Base-by-base conservation (phyloP, 2,113 vertebrate genomes). In the Platichthys flesus region DNA sequence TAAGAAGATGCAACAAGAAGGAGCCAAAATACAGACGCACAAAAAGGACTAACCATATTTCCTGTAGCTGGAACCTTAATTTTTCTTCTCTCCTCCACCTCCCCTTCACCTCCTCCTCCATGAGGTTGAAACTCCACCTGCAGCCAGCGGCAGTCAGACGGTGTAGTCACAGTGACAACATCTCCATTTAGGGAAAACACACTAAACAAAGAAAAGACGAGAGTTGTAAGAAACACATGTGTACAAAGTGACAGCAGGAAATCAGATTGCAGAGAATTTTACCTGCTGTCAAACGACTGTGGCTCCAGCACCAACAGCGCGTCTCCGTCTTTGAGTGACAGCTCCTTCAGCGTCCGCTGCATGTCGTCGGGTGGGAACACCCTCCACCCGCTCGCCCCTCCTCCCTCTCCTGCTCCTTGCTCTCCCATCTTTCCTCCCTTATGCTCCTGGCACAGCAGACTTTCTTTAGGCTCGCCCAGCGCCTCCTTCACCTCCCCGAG, bases 141-240 rank as follows among this genome's bases (percentile, higher is more conserved):
- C 26, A 99, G 93, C 97, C 96, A 98, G 77, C 95, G 94, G 81
- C 94, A 95, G 86, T 95, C 95, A 1, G 93, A 94, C 0, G 94
- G 94, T 2, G 94, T 95, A 2, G 90, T 93, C 89, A 95, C 93
- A 0, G 94, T 95, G 63, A 95, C 90, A 2, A 93, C 63, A 6
- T 94, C 93, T 57, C 93, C 94, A 1, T 86, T 93, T 15, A 83
- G 69, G 20, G 83, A 91, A 67, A 95, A 95, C 52, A 93, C 51
- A 66, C 95, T 95, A 69, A 64, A 40, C 23, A 64, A 54, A 72
- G 60, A 24, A 5, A 14, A 55, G 20, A 55, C 20, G 9, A 61
- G 5, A 21, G 5, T 9, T 8, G 57, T 54, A 18, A 58, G 42
- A 67, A 14, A 67, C 47, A 57, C 23, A 61, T 5, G 0, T 28